These are phyloP conservation scores for Cyprinodon diabolis DNA, from an alignment of 2,797 vertebrate genomes.

Conservation along the genomic window DNA sequence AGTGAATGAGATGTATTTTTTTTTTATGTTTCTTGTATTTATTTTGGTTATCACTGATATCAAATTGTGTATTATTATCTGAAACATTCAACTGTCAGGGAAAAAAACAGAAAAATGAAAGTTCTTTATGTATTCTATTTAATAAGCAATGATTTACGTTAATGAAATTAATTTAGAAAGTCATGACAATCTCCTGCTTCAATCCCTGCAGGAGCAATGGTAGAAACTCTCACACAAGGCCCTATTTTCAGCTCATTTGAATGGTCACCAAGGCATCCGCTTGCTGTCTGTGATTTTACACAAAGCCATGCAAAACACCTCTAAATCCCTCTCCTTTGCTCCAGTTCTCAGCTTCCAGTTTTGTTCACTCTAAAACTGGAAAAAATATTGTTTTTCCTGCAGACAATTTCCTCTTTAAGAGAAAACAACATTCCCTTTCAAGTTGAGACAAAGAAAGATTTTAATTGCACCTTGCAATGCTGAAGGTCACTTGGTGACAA, in stretches of 20 bases:
- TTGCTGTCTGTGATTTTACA: conserved; percentile 54
- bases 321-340: not conserved
- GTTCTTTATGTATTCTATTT: not conserved
- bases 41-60: not conserved
- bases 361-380: conserved; percentile 17
- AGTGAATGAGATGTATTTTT: not conserved
- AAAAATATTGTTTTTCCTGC: conserved; percentile 38
- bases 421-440: conserved; percentile 32
- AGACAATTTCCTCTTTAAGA: conserved; percentile 34
- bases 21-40: not conserved
- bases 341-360: conserved; percentile 1
- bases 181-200: not conserved
- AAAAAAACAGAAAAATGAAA: not conserved
- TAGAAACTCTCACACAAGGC: conserved; percentile 4
- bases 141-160: not conserved
- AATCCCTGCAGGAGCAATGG: conserved; percentile 6
- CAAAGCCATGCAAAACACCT: conserved; percentile 72
- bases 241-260: conserved; percentile 69
- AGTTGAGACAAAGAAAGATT: conserved; percentile 31
- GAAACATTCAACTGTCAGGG: not conserved
- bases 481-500: conserved; percentile 7
- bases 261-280: conserved; percentile 62
- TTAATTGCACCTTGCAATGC: conserved; percentile 41
- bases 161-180: not conserved
- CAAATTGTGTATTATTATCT: not conserved